A percentile compares a stretch with the other conserved stretches of the same genome.
Conservation (phyloP, 2,888 invertebrate species). For the Dryococelus australis region DNA sequence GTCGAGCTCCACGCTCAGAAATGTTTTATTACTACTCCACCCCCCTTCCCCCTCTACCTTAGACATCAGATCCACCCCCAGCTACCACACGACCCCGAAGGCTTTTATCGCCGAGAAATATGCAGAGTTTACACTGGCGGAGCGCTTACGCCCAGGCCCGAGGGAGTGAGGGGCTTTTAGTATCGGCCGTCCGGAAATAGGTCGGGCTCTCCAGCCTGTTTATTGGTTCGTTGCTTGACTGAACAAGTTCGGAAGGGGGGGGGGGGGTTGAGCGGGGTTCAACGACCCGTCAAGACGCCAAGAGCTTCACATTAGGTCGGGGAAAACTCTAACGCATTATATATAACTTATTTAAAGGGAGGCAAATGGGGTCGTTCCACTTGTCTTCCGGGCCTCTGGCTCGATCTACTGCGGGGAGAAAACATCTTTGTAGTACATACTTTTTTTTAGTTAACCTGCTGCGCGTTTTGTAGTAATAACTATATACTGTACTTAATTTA, state of each 20-base stretch:
- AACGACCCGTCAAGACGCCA: neutral
- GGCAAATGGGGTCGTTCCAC: no score
- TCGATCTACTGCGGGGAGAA: no score
- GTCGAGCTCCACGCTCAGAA: neutral
- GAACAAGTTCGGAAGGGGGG: neutral
- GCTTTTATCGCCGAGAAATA: constrained; percentile 16
- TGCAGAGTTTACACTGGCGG: neutral
- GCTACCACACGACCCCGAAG: neutral
- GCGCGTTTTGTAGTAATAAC: no score
- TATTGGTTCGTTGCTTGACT: neutral
- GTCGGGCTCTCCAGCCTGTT: neutral
- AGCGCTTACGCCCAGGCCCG: neutral
- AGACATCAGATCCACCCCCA: no score
- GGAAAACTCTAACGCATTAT: neutral
- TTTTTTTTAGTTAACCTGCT: no score
- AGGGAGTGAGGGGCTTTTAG: neutral
- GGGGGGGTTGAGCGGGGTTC: neutral
- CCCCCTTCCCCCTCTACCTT: neutral
- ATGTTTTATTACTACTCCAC: neutral
- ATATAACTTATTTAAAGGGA: neutral
- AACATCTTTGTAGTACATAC: no score
- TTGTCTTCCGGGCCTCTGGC: no score
- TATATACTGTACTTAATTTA: no score
- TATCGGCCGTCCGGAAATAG: constrained; percentile 2
- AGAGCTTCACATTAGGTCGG: neutral